A percentile compares a stretch with the other conserved stretches of the same genome.
Evolutionary conservation across 2,888 invertebrate genomes (phyloP).

Genomic region (Sarcophaga subvicina): DNA sequence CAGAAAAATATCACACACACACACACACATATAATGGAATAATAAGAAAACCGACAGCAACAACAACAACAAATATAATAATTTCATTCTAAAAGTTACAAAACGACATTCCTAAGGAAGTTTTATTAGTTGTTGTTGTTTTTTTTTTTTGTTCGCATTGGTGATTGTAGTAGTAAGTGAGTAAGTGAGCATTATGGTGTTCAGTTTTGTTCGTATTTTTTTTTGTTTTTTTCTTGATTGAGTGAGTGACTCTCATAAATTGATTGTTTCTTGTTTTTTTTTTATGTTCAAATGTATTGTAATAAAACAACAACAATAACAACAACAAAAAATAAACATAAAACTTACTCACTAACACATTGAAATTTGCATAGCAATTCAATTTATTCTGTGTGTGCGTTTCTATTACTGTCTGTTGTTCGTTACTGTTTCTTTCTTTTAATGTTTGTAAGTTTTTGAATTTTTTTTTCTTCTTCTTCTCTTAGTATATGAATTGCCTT

Average conservation of each 20-base stretch:
- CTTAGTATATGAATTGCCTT: conserved; percentile 58
- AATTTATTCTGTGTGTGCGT: background rate
- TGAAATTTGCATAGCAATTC: conserved; percentile 1
- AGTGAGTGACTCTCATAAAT: conserved; percentile 33
- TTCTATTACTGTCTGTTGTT: background rate
- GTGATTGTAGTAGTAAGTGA: conserved; percentile 7
- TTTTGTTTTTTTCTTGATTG: conserved; percentile 11
- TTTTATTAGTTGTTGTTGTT: conserved; percentile 48
- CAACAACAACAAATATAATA: conserved; percentile 43
- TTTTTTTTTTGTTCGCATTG: conserved; percentile 12
- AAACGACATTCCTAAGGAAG: conserved; percentile 77
- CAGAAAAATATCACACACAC: background rate
- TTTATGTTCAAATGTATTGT: background rate
- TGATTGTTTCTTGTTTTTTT: background rate
- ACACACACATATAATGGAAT: background rate
- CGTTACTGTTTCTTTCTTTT: background rate
- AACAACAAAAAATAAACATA: background rate
- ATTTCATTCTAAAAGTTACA: conserved; percentile 78
- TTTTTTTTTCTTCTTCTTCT: background rate
- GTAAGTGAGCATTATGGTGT: background rate
- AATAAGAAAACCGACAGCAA: conserved; percentile 6
- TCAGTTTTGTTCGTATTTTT: background rate
- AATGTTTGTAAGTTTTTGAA: too few species aligned
- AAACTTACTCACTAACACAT: conserved; percentile 18
- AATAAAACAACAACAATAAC: background rate